These are phyloP conservation scores for Zoanthus sociatus DNA, from an alignment of 92 coral and sea anemone species.

Conservation along the genomic window DNA sequence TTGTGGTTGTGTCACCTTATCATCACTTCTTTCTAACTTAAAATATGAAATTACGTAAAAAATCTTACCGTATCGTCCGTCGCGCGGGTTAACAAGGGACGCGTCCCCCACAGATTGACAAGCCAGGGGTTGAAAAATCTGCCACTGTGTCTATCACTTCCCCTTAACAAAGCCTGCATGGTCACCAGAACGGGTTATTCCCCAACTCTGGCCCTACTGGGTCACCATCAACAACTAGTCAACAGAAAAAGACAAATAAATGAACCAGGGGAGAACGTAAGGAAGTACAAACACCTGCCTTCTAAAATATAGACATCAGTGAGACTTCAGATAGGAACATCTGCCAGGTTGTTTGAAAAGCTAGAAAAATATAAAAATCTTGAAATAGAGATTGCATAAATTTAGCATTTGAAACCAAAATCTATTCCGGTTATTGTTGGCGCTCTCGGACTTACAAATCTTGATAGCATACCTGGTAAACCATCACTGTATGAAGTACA, in stretches of 20 bases:
- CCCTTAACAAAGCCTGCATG: not conserved
- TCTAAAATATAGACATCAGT: no score
- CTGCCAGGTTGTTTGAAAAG: no score
- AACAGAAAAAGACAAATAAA: not conserved
- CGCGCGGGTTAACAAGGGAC: conserved; percentile 18
- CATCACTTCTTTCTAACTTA: conserved; percentile 1
- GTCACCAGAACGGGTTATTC: not conserved
- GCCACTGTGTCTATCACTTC: conserved; percentile 3
- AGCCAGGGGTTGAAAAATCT: conserved; percentile 11
- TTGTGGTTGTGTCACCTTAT: not conserved
- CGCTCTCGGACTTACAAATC: no score
- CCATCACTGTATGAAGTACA: no score
- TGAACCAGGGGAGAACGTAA: conserved; percentile 27
- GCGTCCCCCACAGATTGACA: conserved; percentile 7
- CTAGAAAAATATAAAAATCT: no score
- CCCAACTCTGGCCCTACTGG: conserved; percentile 9
- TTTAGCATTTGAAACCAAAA: no score
- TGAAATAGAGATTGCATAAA: no score
- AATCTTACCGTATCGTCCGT: conserved; percentile 14
- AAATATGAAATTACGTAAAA: not conserved
- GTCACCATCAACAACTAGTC: not conserved
- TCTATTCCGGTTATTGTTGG: no score
- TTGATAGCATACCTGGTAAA: no score
- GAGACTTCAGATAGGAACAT: no score
- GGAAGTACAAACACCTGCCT: not conserved